Base-by-base conservation (phyloP, 2,888 invertebrate genomes). In the Pseudococcus longispinus region DNA sequence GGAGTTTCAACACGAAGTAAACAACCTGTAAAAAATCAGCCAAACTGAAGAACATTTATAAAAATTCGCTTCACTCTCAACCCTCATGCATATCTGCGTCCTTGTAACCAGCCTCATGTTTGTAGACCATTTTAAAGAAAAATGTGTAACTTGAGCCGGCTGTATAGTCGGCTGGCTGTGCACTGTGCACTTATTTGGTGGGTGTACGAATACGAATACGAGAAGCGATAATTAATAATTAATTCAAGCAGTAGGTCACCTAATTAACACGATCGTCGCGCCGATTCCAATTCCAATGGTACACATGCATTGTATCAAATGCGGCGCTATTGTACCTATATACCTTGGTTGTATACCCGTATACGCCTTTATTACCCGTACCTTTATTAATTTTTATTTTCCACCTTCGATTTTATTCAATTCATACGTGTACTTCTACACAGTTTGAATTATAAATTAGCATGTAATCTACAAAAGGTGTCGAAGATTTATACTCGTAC, bases 301-400 rank as follows among this genome's bases (percentile, higher is more conserved):
- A 77, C n/a, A 11, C 8, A 44, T 46, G 82, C 42, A 83, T 29
- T 83, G 51, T 83, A 55, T 51, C 46, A 82, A 29, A 8, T 83
- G 32, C 51, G 60, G 29, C 20, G 77, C 77, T 18, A 80, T 80
- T 42, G 77, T 80, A 80, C 60, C 60, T n/a, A 42, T 42, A 42
- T 80, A 80, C 60, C 60, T n/a, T 4, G 9, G 60, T 60, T 23
- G 60, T 60, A n/a, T n/a, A 15, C 77, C 77, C 77, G 77, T 80
- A 80, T 80, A 80, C 77, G 77, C 77, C 37, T 42, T 80, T 80
- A 80, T 80, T 80, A 80, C 77, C 77, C 77, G 77, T 80, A 80
- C 74, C 15, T 74, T 74, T 74, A 32, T n/a, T 42, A 80, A 37
- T 42, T 80, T 80, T 80, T 37, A 80, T 80, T 37, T 32, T 29